phyloP scores from a whole-genome alignment of 2,113 vertebrate species.

The Nycticryphes semicollaris region DNA sequence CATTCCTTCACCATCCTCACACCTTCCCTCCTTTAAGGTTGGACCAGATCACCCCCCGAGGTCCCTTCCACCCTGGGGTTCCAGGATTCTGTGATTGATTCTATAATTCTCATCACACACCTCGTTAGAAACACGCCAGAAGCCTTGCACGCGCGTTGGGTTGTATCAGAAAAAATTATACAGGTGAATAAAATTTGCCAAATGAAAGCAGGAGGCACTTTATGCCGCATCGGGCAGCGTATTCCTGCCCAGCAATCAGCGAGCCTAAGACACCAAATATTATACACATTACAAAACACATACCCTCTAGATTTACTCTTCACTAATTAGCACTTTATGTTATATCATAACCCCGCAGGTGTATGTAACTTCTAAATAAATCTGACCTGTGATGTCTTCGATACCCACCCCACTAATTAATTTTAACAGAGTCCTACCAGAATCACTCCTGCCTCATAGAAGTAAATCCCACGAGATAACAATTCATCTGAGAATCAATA shows the following conservation, averaged over 20 bases:
- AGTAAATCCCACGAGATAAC: neutral
- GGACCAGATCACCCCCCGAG: neutral
- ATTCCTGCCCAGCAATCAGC: neutral
- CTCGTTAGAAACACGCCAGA: accelerated
- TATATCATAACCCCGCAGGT: neutral
- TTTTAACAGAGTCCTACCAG: neutral
- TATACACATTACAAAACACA: neutral
- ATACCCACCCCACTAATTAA: neutral
- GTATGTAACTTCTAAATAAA: neutral
- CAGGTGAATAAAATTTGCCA: neutral
- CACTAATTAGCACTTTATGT: neutral
- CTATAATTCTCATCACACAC: accelerated
- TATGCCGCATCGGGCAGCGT: accelerated
- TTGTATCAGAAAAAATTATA: accelerated
- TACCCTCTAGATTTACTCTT: neutral
- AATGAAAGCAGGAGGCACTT: neutral
- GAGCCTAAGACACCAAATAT: neutral
- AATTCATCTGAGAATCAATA: neutral
- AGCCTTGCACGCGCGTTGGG: accelerated
- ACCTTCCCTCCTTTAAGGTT: neutral
- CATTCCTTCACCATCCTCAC: neutral
- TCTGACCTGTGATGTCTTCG: neutral
- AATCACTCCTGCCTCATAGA: neutral
- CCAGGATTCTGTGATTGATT: neutral
- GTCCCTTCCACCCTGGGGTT: neutral